These are phyloP conservation scores for Danionella cerebrum DNA, from an alignment of 2,113 vertebrate genomes.

Conservation along the genomic window DNA sequence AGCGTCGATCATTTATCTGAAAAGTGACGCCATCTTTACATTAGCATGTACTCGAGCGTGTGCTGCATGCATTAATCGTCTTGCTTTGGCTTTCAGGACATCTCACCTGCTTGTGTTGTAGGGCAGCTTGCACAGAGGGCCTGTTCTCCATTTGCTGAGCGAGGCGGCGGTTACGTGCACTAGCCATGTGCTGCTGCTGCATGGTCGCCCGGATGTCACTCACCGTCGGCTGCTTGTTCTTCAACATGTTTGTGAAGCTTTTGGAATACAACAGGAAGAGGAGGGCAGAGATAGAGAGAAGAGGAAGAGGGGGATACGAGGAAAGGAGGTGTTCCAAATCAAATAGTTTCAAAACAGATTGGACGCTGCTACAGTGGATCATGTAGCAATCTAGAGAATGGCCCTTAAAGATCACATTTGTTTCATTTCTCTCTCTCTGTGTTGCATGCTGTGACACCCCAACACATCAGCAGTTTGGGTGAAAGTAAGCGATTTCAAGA, in stretches of 20 bases:
- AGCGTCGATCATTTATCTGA: too few relatives aligned
- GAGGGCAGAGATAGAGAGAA: slow-evolving; percentile 61
- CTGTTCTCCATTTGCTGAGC: slow-evolving; percentile 99
- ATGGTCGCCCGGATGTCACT: slow-evolving; percentile 96
- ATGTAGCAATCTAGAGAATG: slow-evolving; percentile 33
- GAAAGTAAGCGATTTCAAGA: slow-evolving; percentile 8
- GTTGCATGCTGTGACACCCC: slow-evolving; percentile 38
- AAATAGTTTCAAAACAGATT: slow-evolving; percentile 61
- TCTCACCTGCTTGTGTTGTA: slow-evolving; percentile 96
- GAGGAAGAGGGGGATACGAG: slow-evolving; percentile 58
- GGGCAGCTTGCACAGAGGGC: slow-evolving; percentile 92
- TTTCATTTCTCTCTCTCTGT: slow-evolving; percentile 47
- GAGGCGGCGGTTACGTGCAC: slow-evolving; percentile 93
- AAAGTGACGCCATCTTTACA: too few relatives aligned
- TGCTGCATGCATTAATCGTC: too few relatives aligned
- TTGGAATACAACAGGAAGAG: slow-evolving; percentile 75
- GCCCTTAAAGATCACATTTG: slow-evolving; percentile 24
- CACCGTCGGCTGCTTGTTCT: slow-evolving; percentile 97
- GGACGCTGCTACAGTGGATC: slow-evolving; percentile 40
- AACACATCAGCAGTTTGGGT: slow-evolving; percentile 28
- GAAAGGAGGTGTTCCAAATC: slow-evolving; percentile 67
- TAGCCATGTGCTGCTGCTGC: slow-evolving; percentile 97
- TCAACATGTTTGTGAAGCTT: slow-evolving; percentile 99
- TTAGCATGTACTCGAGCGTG: too few relatives aligned
- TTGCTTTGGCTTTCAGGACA: background rate